Base-by-base conservation (phyloP, 1,140 invertebrate genomes). In the Heliconius nattereri region DNA sequence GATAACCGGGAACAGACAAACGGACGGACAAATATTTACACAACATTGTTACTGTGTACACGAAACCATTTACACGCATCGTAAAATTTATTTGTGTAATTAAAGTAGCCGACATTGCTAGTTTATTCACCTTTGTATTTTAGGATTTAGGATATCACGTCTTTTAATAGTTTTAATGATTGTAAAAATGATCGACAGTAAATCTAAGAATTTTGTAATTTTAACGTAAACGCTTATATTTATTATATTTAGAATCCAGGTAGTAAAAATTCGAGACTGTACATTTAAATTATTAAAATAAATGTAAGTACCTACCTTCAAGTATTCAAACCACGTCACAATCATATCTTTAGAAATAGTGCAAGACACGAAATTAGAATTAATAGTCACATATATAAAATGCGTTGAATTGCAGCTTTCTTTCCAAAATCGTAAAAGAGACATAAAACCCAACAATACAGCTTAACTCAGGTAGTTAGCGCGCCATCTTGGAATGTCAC, bases 401-500 rank as follows among this genome's bases (percentile, higher is more conserved):
- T 29, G 26, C 60, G 60, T 66, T 66, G 60, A 66, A 66, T 66
- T 29, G 60, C 60, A 66, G 79, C 79, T 80, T 81, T 81, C 75
- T 78, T 79, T 32, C 71, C 40, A 76, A 82, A 80, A 80, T 49
- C 80, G 76, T 82, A 84, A 82, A 84, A 78, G 76, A 78, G 83
- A 84, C 80, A 81, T 78, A 84, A 84, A 84, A 79, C 37, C 80
- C 70, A 49, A 82, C 80, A 82, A 84, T 84, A 82, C 81, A 84
- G 80, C 76, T 78, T 78, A 84, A 84, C 81, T 73, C 84, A 85
- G 84, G 86, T 87, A 89, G 87, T 83, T 89, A 85, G 76, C 76
- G 74, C 80, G 76, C 80, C 76, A 81, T 81, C 73, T 87, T 85
- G 82, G 78, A 81, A 84, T 84, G 82, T 86, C 84, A 82, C 86